Conservation (phyloP, 2,888 invertebrate genomes). For the Leptarthrus brevirostris region DNA sequence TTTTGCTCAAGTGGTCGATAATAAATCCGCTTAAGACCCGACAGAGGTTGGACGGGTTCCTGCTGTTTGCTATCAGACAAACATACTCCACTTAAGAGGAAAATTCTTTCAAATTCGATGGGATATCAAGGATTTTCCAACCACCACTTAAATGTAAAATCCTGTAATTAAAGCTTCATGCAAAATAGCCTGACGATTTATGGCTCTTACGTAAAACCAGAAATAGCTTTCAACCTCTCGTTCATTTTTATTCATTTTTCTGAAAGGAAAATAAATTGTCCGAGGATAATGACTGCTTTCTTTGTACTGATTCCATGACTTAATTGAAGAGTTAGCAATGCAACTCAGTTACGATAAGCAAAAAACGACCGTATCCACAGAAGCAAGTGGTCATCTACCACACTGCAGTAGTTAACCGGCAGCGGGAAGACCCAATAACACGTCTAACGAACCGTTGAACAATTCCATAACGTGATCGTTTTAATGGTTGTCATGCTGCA, state of each 20-base stretch:
- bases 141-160: background rate
- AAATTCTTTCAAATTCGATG: too few species aligned
- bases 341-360: background rate
- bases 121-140: background rate
- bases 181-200: background rate
- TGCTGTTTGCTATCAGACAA: too few species aligned
- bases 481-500: background rate
- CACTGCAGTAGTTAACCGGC: background rate
- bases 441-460: slow-evolving; percentile 16
- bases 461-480: slow-evolving; percentile 27
- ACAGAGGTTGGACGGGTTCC: too few species aligned
- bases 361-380: background rate
- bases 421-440: background rate
- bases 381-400: slow-evolving; percentile 10
- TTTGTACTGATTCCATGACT: slow-evolving; percentile 9
- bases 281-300: slow-evolving; percentile 25
- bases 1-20: too few species aligned
- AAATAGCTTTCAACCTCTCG: background rate
- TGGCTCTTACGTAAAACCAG: background rate
- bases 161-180: too few species aligned
- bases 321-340: slow-evolving; percentile 20
- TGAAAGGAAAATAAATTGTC: background rate
- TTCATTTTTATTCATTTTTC: background rate
- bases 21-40: too few species aligned
- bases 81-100: too few species aligned